A percentile compares a stretch with the other conserved stretches of the same genome.
These are phyloP conservation scores for Cryptocheilus praepositus DNA, from an alignment of 2,888 invertebrate species.

Conservation along the genomic window DNA sequence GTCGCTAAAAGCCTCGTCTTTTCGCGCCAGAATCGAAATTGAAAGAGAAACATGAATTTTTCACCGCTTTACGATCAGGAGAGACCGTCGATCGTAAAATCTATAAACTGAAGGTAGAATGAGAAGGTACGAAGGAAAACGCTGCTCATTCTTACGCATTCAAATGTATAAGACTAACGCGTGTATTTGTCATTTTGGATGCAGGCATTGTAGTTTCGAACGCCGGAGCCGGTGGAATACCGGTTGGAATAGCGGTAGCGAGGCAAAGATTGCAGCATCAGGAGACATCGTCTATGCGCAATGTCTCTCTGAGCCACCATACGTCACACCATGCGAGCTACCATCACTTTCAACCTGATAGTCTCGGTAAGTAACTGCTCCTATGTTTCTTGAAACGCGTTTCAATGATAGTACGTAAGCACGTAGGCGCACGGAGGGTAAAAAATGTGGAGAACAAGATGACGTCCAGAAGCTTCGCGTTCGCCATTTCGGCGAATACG, in stretches of 20 bases:
- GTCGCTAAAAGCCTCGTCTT: constrained; percentile 8
- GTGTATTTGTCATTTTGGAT: constrained; percentile 23
- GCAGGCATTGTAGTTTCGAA: constrained; percentile 69
- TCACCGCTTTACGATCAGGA: too few species aligned
- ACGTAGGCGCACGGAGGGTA: too few species aligned
- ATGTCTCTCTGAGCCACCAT: constrained; percentile 71
- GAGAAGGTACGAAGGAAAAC: too few species aligned
- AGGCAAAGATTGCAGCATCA: constrained; percentile 85
- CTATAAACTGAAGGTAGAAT: too few species aligned
- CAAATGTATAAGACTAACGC: not conserved
- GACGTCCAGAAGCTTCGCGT: too few species aligned
- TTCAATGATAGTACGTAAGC: too few species aligned
- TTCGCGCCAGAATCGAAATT: not conserved
- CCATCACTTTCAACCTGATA: constrained; percentile 71
- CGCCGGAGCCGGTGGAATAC: constrained; percentile 77
- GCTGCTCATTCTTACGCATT: too few species aligned
- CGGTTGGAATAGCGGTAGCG: constrained; percentile 90
- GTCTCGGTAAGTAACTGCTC: constrained; percentile 60
- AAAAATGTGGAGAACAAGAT: too few species aligned
- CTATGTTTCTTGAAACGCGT: too few species aligned
- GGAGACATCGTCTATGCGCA: constrained; percentile 76
- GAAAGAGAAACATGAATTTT: not conserved
- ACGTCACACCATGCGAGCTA: constrained; percentile 70
- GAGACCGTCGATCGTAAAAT: too few species aligned
- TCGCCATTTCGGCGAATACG: too few species aligned